A percentile compares a stretch with the other conserved stretches of the same genome.
Conservation (phyloP, 2,888 invertebrate genomes). For the Ophion ellenae region DNA sequence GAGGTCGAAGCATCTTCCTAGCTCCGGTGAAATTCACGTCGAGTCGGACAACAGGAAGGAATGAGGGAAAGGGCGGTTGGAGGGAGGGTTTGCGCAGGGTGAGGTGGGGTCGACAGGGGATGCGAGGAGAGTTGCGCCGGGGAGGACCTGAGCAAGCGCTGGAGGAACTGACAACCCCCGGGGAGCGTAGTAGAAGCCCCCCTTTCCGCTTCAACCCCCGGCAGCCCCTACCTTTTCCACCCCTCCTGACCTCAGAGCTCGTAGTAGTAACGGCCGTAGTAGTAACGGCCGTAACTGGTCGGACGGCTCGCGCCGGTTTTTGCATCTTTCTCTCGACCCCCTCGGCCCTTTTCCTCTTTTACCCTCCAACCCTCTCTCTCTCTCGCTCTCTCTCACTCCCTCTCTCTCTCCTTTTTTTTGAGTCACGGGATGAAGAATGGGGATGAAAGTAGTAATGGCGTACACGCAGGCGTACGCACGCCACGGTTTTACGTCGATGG, state of each 20-base stretch:
- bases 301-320: slow-evolving; percentile 41
- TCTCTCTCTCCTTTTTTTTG: slow-evolving; percentile 3
- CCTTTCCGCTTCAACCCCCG: slow-evolving; percentile 7
- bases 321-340: slow-evolving; percentile 36
- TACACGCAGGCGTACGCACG: slow-evolving; percentile 80
- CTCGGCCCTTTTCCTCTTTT: not conserved
- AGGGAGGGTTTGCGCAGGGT: slow-evolving; percentile 18
- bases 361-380: not conserved
- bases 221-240: slow-evolving; percentile 26
- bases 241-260: slow-evolving; percentile 37
- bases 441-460: slow-evolving; percentile 72
- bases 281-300: slow-evolving; percentile 41
- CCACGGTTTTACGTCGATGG: slow-evolving; percentile 51
- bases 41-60: slow-evolving; percentile 40
- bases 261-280: slow-evolving; percentile 62
- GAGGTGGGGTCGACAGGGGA: slow-evolving; percentile 45
- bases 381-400: not conserved
- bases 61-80: slow-evolving; percentile 56
- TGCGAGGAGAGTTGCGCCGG: slow-evolving; percentile 26
- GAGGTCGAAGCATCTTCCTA: slow-evolving; percentile 25
- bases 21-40: slow-evolving; percentile 46
- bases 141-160: slow-evolving; percentile 19
- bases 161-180: slow-evolving; percentile 37
- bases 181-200: slow-evolving; percentile 34
- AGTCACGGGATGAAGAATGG: not conserved